A percentile compares a stretch with the other conserved stretches of the same genome.
Evolutionary conservation across 1,140 invertebrate genomes (phyloP).

Genomic region (Trachymyrmex cornetzi): DNA sequence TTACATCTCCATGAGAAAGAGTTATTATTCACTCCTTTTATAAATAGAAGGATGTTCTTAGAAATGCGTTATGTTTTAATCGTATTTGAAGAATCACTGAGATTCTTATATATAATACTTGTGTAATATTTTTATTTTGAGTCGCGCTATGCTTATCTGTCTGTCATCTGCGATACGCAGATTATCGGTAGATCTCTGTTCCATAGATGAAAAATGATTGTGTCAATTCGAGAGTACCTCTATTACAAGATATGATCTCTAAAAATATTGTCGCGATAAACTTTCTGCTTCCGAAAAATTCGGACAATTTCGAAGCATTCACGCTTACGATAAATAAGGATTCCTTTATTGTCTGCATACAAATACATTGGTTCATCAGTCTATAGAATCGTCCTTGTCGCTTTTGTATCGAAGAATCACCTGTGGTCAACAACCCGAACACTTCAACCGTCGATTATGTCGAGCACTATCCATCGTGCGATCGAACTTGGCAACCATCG

Average conservation of each 20-base stretch:
- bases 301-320: background rate
- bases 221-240: background rate
- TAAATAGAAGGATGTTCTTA: background rate
- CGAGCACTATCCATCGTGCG: slow-evolving; percentile 26
- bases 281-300: slow-evolving; percentile 48
- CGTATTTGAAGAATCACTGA: background rate
- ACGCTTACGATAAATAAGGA: background rate
- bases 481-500: slow-evolving; percentile 32
- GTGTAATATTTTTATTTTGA: background rate
- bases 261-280: slow-evolving; percentile 37
- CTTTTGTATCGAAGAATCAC: slow-evolving; percentile 9
- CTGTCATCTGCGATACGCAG: too few relatives aligned
- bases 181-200: background rate
- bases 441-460: slow-evolving; percentile 30
- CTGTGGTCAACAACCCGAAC: slow-evolving; percentile 39
- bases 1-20: background rate
- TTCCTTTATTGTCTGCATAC: background rate
- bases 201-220: background rate
- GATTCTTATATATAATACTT: background rate
- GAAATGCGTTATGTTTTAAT: background rate
- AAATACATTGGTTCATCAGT: background rate
- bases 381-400: slow-evolving; percentile 15
- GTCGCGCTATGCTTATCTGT: background rate
- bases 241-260: background rate
- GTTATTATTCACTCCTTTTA: background rate